Percentiles rank a stretch among this genome's conserved stretches.
phyloP scores from a whole-genome alignment of 2,797 vertebrate species.

The Crax fasciolata region DNA sequence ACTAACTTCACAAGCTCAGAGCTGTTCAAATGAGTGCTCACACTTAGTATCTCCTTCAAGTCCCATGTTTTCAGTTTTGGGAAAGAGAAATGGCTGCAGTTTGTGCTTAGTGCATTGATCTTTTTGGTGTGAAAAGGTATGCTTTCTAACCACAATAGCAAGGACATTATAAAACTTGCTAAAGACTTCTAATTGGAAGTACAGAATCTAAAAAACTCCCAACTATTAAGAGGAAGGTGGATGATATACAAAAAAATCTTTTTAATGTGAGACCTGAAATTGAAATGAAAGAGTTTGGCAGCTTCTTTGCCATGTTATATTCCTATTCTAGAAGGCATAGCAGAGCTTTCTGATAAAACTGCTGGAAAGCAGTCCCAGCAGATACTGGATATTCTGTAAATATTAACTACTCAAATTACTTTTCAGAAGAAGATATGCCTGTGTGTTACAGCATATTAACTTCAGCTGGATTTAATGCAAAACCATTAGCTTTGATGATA shows the following conservation, averaged over 20 bases:
- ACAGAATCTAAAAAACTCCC: neutral
- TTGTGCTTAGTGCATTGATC: neutral
- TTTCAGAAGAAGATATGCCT: neutral
- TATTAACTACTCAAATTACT: neutral
- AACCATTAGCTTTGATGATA: neutral
- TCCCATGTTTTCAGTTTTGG: conserved; percentile 29
- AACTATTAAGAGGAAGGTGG: neutral
- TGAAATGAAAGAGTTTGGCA: neutral
- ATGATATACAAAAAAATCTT: neutral
- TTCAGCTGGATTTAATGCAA: neutral
- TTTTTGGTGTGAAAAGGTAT: neutral
- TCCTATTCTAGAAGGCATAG: neutral
- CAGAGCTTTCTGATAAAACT: neutral
- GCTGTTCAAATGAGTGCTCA: neutral
- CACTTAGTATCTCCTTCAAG: neutral
- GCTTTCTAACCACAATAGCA: neutral
- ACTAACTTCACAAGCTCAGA: conserved; percentile 11
- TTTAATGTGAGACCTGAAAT: neutral
- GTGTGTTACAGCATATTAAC: neutral
- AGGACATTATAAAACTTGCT: neutral
- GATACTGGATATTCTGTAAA: neutral
- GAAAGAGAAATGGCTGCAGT: neutral
- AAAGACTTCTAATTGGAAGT: neutral
- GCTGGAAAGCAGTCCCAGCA: neutral
- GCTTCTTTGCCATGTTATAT: neutral